Conservation (phyloP, 1,140 invertebrate genomes). For the Colletes gigas region DNA sequence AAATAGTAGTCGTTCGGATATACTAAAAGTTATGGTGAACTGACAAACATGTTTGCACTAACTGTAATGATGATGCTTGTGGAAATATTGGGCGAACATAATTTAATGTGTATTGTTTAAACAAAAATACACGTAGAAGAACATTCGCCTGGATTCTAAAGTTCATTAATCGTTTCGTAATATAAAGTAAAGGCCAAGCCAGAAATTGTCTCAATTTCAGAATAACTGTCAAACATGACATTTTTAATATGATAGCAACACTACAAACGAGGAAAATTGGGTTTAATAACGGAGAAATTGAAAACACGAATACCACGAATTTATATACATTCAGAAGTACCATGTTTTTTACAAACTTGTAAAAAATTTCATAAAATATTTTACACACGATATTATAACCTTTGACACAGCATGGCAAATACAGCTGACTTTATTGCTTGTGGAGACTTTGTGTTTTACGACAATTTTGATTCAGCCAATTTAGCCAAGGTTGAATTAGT, state of each 20-base stretch:
- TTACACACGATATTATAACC: conserved; percentile 42
- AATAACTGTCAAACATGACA: conserved; percentile 43
- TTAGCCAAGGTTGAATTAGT: conserved; percentile 88
- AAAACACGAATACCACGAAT: neutral
- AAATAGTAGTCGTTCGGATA: neutral
- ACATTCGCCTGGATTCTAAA: neutral
- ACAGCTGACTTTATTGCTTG: conserved; percentile 80
- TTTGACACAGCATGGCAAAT: conserved; percentile 65
- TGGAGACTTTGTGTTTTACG: conserved; percentile 87
- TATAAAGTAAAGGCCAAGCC: neutral
- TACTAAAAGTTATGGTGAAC: conserved; percentile 10
- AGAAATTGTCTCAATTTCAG: conserved; percentile 35
- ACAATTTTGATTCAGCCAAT: conserved; percentile 94
- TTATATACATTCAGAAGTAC: neutral
- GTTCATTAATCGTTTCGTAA: neutral
- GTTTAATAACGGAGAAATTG: conserved; percentile 31
- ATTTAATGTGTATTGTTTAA: conserved; percentile 2
- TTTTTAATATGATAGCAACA: conserved; percentile 34
- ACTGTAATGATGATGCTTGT: conserved; percentile 31
- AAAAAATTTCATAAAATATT: conserved; percentile 25
- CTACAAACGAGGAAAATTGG: conserved; percentile 12
- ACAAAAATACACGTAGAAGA: neutral
- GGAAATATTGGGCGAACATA: conserved; percentile 25
- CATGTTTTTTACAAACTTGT: neutral
- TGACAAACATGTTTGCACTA: conserved; percentile 36